These are phyloP conservation scores for Atta colombica DNA, from an alignment of 1,140 invertebrate genomes.

Conservation along the genomic window DNA sequence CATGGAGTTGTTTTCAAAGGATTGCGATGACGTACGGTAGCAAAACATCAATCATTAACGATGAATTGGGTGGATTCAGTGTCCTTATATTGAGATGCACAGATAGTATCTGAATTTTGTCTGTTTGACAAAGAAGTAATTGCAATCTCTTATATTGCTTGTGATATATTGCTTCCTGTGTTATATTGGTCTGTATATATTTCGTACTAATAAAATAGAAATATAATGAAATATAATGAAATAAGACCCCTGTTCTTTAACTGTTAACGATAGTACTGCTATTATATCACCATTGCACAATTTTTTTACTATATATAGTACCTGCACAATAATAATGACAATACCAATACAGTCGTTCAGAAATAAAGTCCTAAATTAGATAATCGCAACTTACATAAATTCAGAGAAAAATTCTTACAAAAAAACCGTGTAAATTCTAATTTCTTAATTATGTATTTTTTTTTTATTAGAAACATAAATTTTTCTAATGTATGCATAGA, in stretches of 20 bases:
- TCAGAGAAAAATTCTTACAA: neutral
- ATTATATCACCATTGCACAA: no score
- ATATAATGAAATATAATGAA: neutral
- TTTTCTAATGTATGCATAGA: neutral
- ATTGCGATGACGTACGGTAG: conserved; percentile 47
- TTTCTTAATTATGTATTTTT: neutral
- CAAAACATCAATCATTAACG: conserved; percentile 74
- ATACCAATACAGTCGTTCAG: no score
- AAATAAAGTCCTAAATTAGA: neutral
- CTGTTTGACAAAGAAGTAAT: neutral
- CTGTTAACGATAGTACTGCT: no score
- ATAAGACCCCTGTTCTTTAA: no score
- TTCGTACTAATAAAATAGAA: neutral
- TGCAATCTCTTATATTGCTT: neutral
- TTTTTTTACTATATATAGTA: no score
- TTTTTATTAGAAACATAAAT: neutral
- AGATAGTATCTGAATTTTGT: neutral
- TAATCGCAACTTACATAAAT: neutral
- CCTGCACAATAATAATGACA: no score
- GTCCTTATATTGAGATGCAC: conserved; percentile 37
- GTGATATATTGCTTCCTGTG: neutral
- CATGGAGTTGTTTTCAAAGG: conserved; percentile 38
- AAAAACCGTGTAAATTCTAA: neutral
- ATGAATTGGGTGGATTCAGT: conserved; percentile 54
- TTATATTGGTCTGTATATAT: neutral